Evolutionary conservation across 2,888 invertebrate genomes (phyloP).

Genomic region (Epinotia bilunana): DNA sequence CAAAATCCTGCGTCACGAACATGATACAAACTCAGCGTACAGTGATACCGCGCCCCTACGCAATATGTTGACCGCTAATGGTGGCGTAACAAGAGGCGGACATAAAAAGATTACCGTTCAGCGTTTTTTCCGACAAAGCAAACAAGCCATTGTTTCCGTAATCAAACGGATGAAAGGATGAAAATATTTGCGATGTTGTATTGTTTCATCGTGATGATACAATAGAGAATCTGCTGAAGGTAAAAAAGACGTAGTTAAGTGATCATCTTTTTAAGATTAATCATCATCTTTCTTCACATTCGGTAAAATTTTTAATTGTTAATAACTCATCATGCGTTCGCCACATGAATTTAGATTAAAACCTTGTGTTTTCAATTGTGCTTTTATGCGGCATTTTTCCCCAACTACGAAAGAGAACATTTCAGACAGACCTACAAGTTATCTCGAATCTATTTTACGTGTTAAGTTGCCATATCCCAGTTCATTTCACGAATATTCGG

Average conservation of each 20-base stretch:
- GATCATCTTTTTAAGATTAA: not conserved
- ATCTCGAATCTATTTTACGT: too few species aligned
- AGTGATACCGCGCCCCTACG: slow-evolving; percentile 37
- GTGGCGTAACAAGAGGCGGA: slow-evolving; percentile 36
- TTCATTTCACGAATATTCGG: too few species aligned
- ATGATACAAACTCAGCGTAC: slow-evolving; percentile 15
- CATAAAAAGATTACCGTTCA: slow-evolving; percentile 42
- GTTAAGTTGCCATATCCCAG: too few species aligned
- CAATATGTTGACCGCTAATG: slow-evolving; percentile 47
- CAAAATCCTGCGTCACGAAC: not conserved
- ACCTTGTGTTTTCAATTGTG: too few species aligned
- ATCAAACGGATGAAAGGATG: slow-evolving; percentile 31
- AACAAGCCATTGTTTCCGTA: slow-evolving; percentile 33
- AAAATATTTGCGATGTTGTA: slow-evolving; percentile 10
- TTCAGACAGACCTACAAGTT: too few species aligned
- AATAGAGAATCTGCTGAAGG: not conserved
- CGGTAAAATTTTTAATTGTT: not conserved
- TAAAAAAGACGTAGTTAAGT: too few species aligned
- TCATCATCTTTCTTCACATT: not conserved
- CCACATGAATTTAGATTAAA: too few species aligned
- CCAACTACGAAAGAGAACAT: too few species aligned
- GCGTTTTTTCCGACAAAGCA: slow-evolving; percentile 34
- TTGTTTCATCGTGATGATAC: slow-evolving; percentile 7
- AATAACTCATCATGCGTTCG: too few species aligned
- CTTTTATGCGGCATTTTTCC: too few species aligned